These are phyloP conservation scores for Bellardia pandia DNA, from an alignment of 2,888 invertebrate genomes.

Conservation along the genomic window DNA sequence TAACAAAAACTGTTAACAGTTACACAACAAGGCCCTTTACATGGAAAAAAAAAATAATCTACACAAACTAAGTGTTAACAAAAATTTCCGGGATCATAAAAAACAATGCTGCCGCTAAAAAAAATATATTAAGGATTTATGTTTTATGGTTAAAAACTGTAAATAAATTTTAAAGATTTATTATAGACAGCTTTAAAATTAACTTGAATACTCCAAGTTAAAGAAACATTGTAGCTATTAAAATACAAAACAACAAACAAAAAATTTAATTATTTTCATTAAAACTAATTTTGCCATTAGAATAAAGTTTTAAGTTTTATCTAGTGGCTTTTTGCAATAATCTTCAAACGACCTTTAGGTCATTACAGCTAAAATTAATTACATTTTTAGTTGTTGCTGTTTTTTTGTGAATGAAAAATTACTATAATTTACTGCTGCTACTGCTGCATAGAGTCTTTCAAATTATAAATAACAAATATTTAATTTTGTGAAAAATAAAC, in stretches of 20 bases:
- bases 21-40: constrained; percentile 57
- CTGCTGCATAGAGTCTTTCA: background rate
- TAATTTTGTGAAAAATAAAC: constrained; percentile 41
- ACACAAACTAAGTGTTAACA: constrained; percentile 10
- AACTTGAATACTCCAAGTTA: background rate
- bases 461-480: constrained; percentile 7
- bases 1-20: constrained; percentile 42
- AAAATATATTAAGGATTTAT: constrained; percentile 25
- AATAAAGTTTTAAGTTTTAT: constrained; percentile 17
- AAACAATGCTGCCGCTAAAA: background rate
- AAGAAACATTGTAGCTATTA: background rate
- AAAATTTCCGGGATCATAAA: constrained; percentile 67
- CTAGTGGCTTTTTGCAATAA: constrained; percentile 43
- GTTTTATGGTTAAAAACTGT: background rate
- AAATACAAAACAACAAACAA: too few species aligned
- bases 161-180: constrained; percentile 27
- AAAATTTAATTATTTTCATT: constrained; percentile 21
- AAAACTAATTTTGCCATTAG: constrained; percentile 30
- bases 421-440: constrained; percentile 38
- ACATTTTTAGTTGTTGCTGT: background rate
- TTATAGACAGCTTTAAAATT: background rate
- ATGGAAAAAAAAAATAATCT: background rate
- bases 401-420: constrained; percentile 40
- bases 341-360: constrained; percentile 54
- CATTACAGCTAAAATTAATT: constrained; percentile 56